A percentile compares a stretch with the other conserved stretches of the same genome.
Evolutionary conservation across 2,113 vertebrate genomes (phyloP).

Genomic region (Chinchilla lanigera): DNA sequence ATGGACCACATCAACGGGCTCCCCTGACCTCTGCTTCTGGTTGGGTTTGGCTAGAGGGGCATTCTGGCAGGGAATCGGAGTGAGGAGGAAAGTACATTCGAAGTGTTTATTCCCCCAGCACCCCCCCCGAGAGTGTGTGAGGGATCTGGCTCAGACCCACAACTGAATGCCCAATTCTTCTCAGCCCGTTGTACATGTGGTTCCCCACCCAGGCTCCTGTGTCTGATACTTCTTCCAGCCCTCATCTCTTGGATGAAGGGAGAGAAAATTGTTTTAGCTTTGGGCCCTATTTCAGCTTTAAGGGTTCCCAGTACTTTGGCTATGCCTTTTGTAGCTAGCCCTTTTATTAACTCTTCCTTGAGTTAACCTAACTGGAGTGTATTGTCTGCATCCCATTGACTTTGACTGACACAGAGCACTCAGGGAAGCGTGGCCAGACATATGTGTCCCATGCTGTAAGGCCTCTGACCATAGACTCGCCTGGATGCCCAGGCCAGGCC

Average conservation of each 20-base stretch:
- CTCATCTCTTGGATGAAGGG: neutral
- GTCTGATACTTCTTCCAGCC: neutral
- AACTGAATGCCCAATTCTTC: neutral
- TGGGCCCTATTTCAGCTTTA: neutral
- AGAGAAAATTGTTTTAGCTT: neutral
- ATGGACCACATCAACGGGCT: neutral
- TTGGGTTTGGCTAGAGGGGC: neutral
- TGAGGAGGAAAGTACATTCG: neutral
- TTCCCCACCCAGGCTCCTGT: neutral
- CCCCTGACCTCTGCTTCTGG: neutral
- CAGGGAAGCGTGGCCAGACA: neutral
- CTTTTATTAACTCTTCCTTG: neutral
- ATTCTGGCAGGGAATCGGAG: neutral
- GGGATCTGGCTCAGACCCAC: neutral
- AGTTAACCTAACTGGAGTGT: neutral
- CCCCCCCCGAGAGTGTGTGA: neutral
- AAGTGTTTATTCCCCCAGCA: neutral
- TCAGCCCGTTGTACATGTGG: neutral
- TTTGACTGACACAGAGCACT: neutral
- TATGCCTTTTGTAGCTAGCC: neutral
- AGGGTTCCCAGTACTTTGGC: neutral
- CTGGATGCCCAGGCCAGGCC: neutral
- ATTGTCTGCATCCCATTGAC: neutral
- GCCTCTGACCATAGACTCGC: conserved; percentile 55
- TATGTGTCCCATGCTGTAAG: neutral